Evolutionary conservation across 2,888 invertebrate species (phyloP).

Genomic region (Yponomeuta sedellus): DNA sequence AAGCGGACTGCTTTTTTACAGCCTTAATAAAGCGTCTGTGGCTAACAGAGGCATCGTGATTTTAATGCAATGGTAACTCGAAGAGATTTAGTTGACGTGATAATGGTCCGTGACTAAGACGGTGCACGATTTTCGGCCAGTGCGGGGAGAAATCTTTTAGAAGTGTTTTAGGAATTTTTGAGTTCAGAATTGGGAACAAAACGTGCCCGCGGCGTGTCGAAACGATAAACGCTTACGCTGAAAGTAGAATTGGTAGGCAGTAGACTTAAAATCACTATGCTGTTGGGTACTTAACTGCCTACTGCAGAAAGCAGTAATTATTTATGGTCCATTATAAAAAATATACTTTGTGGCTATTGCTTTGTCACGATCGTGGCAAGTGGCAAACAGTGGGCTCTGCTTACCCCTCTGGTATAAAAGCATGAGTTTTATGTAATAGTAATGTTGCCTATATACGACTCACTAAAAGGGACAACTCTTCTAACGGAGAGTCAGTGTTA

Average conservation of each 20-base stretch:
- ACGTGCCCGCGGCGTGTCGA: constrained; percentile 29
- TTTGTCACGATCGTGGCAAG: no score
- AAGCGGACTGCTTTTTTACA: constrained; percentile 64
- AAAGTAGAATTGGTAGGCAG: constrained; percentile 15
- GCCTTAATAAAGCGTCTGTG: constrained; percentile 61
- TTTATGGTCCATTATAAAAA: no score
- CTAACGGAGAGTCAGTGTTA: no score
- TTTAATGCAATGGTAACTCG: constrained; percentile 60
- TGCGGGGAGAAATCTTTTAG: constrained; percentile 9
- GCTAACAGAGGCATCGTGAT: constrained; percentile 60
- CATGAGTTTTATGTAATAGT: no score
- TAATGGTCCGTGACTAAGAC: constrained; percentile 64
- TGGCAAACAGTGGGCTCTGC: no score
- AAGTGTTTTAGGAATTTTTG: constrained; percentile 32
- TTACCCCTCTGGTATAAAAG: no score
- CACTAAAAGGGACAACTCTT: no score
- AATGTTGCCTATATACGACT: no score
- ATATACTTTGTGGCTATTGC: no score
- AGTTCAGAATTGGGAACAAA: constrained; percentile 45
- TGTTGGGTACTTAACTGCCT: background rate
- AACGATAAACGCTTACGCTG: constrained; percentile 15
- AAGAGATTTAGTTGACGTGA: constrained; percentile 67
- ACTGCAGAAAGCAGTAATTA: constrained; percentile 8
- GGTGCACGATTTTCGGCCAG: constrained; percentile 56
- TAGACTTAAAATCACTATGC: background rate